Evolutionary conservation across 2,113 vertebrate genomes (phyloP), one percentile per base, ranked within the genome.

Genomic region (Pachyramphus minor): DNA sequence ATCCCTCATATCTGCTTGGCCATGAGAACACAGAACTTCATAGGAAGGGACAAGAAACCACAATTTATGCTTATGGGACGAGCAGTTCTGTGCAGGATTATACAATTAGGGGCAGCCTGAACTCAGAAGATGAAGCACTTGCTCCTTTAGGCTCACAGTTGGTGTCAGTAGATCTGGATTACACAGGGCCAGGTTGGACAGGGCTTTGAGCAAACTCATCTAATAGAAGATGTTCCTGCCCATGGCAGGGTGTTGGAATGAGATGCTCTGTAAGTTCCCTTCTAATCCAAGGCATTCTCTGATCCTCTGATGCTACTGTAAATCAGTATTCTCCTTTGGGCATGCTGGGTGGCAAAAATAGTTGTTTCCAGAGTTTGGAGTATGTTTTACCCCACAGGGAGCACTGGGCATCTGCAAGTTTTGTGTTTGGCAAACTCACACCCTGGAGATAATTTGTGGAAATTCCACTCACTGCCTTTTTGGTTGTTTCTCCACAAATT

Each of bases 401-500:
- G 42, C 0, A 0, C 21, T 84, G 71, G 44, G 68, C 67, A 63
- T 93, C 72, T 92, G 63, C 53, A 93, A 87, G 49, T 21, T 87
- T 13, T 21, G 37, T 56, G n/a, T 67, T 80, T 92, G 55, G 71
- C 66, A 90, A 66, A 69, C 31, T 91, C 50, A 42, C 39, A 33
- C 25, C 75, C 73, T 0, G 3, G 45, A 80, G 76, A 45, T 58
- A 59, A 42, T 88, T 80, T 0, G 2, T 81, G 72, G 41, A 83
- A 96, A 95, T 52, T 37, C 47, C 7, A 2, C 69, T 94, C 11
- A 7, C 45, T 50, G 37, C 3, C 5, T 67, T 87, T 72, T 58
- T 78, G 11, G 44, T 60, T 81, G 28, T 52, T 90, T 92, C 73
- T 89, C n/a, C 64, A 89, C 73, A 91, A 81, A 92, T 94, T 93